Evolutionary conservation across 1,140 invertebrate species (phyloP), one percentile per base, ranked within the genome.

Genomic region (Ladona fulva): DNA sequence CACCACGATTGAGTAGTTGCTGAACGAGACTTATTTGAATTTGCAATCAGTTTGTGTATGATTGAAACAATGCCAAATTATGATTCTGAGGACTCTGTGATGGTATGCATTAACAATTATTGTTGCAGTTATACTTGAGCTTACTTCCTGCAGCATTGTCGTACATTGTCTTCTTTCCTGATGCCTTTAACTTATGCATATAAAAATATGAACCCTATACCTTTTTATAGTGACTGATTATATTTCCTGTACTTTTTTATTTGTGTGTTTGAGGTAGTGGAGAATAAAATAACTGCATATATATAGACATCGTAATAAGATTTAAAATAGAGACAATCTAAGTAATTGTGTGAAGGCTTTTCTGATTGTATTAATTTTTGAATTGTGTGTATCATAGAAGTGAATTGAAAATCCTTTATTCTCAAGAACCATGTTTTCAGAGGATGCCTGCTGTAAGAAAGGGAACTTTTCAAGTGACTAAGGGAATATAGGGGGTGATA

Each of bases 221-320:
- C 52, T 66, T 66, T 66, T 66, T 22, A 66, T 66, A 66, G 52
- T 66, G n/a, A 66, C 14, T 66, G 52, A 66, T 66, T 37, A 66
- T 19, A 66, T 66, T 66, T 66, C 52, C 52, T 66, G 52, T 66
- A 66, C 52, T 66, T 66, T 66, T 66, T 66, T 66, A 66, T 66
- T 66, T 66, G 52, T 66, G 52, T 66, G 52, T 66, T 66, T 66
- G 52, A 66, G n/a, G 52, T 66, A 66, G 52, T 66, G 52, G n/a
- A 66, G 52, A 66, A 66, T 22, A 19, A 37, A 66, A 66, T 66
- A 66, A 6, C 52, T 66, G 52, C 3, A 19, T 66, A 66, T 66
- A 16, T 66, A 3, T 66, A 66, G 52, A 66, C 52, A 19, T 66
- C 52, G 5, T 19, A 3, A 66, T 66, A 66, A 66, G 52, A 22